Percentiles rank a stretch among this genome's conserved stretches.
These are phyloP conservation scores for Lamellibrachia luymesi DNA, from an alignment of 1,140 invertebrate species.

Conservation along the genomic window DNA sequence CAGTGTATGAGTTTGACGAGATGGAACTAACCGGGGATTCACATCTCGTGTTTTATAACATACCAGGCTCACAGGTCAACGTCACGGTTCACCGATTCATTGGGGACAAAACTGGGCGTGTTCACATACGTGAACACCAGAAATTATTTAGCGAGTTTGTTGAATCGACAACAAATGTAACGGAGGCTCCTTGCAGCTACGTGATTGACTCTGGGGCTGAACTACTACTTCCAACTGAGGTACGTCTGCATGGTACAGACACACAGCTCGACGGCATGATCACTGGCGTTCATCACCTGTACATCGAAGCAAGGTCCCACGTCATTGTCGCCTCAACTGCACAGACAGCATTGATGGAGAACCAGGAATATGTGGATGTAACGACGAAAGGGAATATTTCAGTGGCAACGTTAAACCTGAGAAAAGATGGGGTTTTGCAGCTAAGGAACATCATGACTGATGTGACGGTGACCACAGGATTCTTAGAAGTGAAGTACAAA, in stretches of 20 bases:
- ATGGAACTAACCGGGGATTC: constrained; percentile 40
- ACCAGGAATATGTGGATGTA: constrained; percentile 33
- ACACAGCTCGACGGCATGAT: constrained; percentile 38
- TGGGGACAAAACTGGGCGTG: constrained; percentile 42
- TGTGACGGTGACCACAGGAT: constrained; percentile 38
- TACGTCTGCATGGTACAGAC: constrained; percentile 45
- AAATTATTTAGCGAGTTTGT: constrained; percentile 39
- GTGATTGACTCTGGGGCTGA: constrained; percentile 41
- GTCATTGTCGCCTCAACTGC: constrained; percentile 37
- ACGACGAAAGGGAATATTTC: constrained; percentile 40
- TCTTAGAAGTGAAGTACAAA: constrained; percentile 41
- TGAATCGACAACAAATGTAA: constrained; percentile 42
- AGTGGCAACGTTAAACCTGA: constrained; percentile 38
- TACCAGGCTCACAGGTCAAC: constrained; percentile 22
- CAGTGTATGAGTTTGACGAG: constrained; percentile 41
- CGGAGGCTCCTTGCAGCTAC: constrained; percentile 45
- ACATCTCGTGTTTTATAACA: constrained; percentile 37
- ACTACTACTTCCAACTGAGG: constrained; percentile 42
- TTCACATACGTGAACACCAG: constrained; percentile 41
- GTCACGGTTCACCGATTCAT: constrained; percentile 37
- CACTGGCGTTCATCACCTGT: constrained; percentile 43
- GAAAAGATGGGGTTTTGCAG: constrained; percentile 34
- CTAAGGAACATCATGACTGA: constrained; percentile 35
- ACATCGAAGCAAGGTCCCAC: constrained; percentile 36
- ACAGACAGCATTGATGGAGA: constrained; percentile 42